Evolutionary conservation across 2,113 vertebrate genomes (phyloP), one percentile per base, ranked within the genome.

Genomic region (Pycnonotus jocosus): DNA sequence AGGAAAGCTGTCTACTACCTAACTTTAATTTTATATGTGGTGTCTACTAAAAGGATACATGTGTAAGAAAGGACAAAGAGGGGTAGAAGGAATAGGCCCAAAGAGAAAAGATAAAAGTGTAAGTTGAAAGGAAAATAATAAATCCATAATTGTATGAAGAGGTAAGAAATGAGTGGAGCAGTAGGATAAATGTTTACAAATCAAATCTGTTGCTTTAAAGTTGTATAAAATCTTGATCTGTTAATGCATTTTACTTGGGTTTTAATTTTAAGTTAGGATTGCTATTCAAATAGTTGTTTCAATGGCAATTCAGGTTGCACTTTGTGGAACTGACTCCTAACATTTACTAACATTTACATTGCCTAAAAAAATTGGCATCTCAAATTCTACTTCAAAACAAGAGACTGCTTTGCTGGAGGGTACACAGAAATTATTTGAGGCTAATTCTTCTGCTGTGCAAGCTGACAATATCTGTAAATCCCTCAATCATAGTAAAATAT

Each of bases 331-430:
- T 74, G 68, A 25, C 14, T 86, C 5, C 31, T 95, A 51, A 86
- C 18, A 37, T 95, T 88, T 82, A 31, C 56, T 84, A 81, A 60
- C 38, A 54, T 70, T 70, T 77, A 56, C 64, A 17, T 45, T 71
- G 50, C 20, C 38, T 68, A 57, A 64, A 64, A 86, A 94, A 73
- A 6, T 31, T 78, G 81, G 58, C 19, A 71, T 64, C 84, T 95
- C 38, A 94, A 73, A 88, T 96, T 93, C 62, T 50, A 65, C 66
- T 89, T 89, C 83, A 84, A 80, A 92, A 84, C 38, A 83, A 66
- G 60, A 86, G 38, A 44, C 23, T 86, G 53, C 23, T 70, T 92
- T 14, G 4, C 31, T 85, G 45, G 25, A 72, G 62, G 86, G 69
- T 72, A 56, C 27, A 50, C 24, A 87, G 47, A 38, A 93, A 51